Percentiles rank a stretch among this genome's conserved stretches.
These are phyloP conservation scores for Drosophila virilis DNA, from an alignment of 1,140 invertebrate genomes.

Conservation along the genomic window DNA sequence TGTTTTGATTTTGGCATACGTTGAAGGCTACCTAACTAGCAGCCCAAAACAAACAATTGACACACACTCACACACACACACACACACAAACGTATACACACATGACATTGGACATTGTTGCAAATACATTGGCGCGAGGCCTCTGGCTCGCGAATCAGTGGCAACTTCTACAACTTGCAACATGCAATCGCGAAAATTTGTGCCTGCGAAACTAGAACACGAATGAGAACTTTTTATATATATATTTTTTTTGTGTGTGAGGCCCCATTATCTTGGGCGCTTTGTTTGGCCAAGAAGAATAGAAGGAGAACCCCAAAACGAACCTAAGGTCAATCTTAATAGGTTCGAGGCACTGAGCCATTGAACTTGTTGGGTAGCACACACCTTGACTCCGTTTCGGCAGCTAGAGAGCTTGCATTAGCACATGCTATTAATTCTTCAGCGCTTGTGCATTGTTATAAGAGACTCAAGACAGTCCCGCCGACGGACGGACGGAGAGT, in stretches of 20 bases:
- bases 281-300: conserved; percentile 68
- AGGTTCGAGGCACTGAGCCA: conserved; percentile 59
- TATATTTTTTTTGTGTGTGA: conserved; percentile 21
- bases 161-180: conserved; percentile 62
- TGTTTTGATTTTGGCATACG: conserved; percentile 75
- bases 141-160: conserved; percentile 50
- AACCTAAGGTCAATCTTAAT: conserved; percentile 76
- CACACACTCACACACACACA: conserved; percentile 28
- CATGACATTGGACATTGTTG: conserved; percentile 62
- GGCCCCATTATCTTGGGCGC: conserved; percentile 58
- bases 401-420: conserved; percentile 26
- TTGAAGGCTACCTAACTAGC: conserved; percentile 63
- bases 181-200: conserved; percentile 55
- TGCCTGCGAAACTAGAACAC: conserved; percentile 73
- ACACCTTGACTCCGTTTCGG: conserved; percentile 44
- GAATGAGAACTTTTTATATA: conserved; percentile 72
- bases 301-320: conserved; percentile 29
- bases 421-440: conserved; percentile 45
- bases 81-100: conserved; percentile 19
- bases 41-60: conserved; percentile 63
- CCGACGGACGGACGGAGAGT: conserved; percentile 12
- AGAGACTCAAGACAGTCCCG: conserved; percentile 5
- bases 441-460: conserved; percentile 41
- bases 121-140: conserved; percentile 44
- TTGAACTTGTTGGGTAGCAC: conserved; percentile 69